These are phyloP conservation scores for Drosophila biarmipes DNA, from an alignment of 1,140 invertebrate species.

Conservation along the genomic window DNA sequence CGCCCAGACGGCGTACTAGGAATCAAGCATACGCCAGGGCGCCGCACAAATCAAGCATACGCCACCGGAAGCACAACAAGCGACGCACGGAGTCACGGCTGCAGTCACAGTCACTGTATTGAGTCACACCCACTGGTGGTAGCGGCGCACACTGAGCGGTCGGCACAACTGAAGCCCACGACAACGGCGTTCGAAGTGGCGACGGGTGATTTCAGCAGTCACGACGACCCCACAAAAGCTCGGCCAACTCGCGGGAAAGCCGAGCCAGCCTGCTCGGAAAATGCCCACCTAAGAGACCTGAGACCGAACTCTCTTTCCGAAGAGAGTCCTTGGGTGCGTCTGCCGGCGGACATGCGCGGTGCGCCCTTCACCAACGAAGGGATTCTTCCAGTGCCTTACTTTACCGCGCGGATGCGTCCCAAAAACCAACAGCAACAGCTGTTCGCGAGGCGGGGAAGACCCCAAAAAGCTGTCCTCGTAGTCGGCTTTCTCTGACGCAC, in stretches of 20 bases:
- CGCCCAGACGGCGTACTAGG: slow-evolving; percentile 16
- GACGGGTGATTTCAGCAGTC: slow-evolving; percentile 24
- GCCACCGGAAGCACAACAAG: slow-evolving; percentile 23
- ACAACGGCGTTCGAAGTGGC: slow-evolving; percentile 76
- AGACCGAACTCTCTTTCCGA: slow-evolving; percentile 1
- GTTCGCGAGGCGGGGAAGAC: slow-evolving; percentile 21
- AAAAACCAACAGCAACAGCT: slow-evolving; percentile 58
- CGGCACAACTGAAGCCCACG: slow-evolving; percentile 73
- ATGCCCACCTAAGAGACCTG: slow-evolving; percentile 7
- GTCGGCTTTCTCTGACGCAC: slow-evolving; percentile 46
- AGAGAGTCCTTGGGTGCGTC: slow-evolving; percentile 64
- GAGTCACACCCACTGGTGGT: slow-evolving; percentile 5
- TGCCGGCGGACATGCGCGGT: slow-evolving; percentile 46
- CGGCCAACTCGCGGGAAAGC: slow-evolving; percentile 13
- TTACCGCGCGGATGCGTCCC: slow-evolving; percentile 32
- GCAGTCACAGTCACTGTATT: slow-evolving; percentile 21
- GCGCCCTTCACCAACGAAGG: slow-evolving; percentile 49
- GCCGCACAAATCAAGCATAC: slow-evolving; percentile 42
- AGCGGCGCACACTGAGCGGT: slow-evolving; percentile 21
- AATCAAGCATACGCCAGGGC: slow-evolving; percentile 27
- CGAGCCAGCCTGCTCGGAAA: slow-evolving; percentile 16
- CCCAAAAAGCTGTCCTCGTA: slow-evolving; percentile 39
- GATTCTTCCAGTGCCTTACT: slow-evolving; percentile 47
- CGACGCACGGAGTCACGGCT: slow-evolving; percentile 29
- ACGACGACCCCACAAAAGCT: slow-evolving; percentile 22